Evolutionary conservation across 1,140 invertebrate genomes (phyloP), one percentile per base, ranked within the genome.

Genomic region (Antheraea pernyi): DNA sequence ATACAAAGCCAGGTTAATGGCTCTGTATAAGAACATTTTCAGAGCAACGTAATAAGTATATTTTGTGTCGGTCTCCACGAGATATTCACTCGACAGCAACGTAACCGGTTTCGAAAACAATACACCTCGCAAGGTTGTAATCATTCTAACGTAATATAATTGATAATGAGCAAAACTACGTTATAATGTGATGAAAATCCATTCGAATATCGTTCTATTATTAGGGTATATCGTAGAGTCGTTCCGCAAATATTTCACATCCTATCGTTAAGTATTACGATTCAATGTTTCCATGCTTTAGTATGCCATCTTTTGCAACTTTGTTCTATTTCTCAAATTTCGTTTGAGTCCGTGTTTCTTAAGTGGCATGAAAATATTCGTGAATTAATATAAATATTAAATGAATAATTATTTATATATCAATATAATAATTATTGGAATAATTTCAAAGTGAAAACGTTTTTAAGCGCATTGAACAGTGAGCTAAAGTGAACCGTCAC

Each of bases 51-150:
- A 53, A 53, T 53, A 53, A 53, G 46, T 16, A 6, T 53, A 53
- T 53, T 16, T 53, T 16, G 11, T 53, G 46, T 53, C 46, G 46
- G 46, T 53, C 46, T 53, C 46, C 5, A 53, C 10, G 16, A 16
- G 46, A 53, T 53, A 53, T 53, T 53, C 46, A 53, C 46, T 53
- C 46, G 46, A 6, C 46, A 53, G 46, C 46, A n/a, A 53, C 60
- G 13, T 39, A 71, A 71, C 70, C 61, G 48, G 70, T 71, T 71
- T 10, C 61, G 70, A 64, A 65, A 68, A 71, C 71, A 72, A 73
- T 66, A 60, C 62, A 53, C 62, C 53, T 36, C 37, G 67, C 67
- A 69, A 73, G 71, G 67, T 69, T 66, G 53, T 67, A 66, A 65
- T 62, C 67, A 65, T 59, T 63, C 62, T 69, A 68, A 66, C 68